Evolutionary conservation across 2,797 vertebrate genomes (phyloP), one percentile per base, ranked within the genome.

Genomic region (Poeciliopsis presidionis): DNA sequence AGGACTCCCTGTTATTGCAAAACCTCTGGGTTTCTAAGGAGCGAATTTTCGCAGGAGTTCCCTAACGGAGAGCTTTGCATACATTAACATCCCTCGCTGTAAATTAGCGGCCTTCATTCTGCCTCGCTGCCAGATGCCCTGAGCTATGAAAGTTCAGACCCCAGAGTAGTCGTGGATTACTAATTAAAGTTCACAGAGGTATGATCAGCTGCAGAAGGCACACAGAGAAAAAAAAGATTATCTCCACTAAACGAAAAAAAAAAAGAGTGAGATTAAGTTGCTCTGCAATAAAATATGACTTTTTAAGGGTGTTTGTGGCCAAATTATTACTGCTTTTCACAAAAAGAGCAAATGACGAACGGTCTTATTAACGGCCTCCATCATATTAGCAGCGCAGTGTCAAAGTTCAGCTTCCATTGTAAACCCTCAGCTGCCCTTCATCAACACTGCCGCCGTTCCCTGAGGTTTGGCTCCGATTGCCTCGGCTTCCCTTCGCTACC

Each of bases 401-500:
- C 28, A 51, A 71, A 2, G 11, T 71, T 73, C 30, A 75, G 59
- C 39, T 67, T 41, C 49, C 33, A 67, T 47, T 79, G 8, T 53
- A 57, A 75, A 71, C n/a, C 36, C 51, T 57, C 67, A 72, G 43
- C 73, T 71, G 63, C 41, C 73, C 72, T 81, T 61, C 20, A 13
- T 83, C 39, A 25, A 69, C 45, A 59, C 74, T 49, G 20, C 2
- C 51, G 5, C 46, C 2, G 0, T 65, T 82, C 77, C 74, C 80
- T 0, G 33, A 0, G 69, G 74, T 61, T 75, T 20, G 12, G 30
- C 45, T 72, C 86, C 75, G 82, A 89, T 81, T 87, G 86, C 75
- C 81, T 87, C 63, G 75, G 80, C 81, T 77, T 72, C 83, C 74
- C 81, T 81, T 86, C 73, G 75, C 74, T 71, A 39, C 74, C 28